phyloP scores from a whole-genome alignment of 2,113 vertebrate species.

The Campylomormyrus numenius region DNA sequence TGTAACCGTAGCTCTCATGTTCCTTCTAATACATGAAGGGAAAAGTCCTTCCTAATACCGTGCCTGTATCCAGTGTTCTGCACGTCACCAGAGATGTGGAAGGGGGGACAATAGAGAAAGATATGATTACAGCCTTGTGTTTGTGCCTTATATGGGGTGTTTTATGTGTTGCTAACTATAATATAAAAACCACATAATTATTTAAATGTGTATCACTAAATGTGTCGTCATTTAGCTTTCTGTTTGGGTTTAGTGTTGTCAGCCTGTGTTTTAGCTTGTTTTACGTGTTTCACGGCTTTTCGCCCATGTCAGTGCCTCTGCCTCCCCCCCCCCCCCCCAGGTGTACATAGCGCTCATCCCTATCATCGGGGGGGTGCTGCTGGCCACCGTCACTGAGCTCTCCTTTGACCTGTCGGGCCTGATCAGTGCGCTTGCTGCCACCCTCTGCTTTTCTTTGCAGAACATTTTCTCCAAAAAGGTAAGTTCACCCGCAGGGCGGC shows the following conservation, averaged over 20 bases:
- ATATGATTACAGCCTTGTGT: not conserved
- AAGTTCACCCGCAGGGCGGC: not conserved
- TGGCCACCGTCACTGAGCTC: conserved; percentile 87
- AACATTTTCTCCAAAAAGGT: conserved; percentile 99
- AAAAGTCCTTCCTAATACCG: not conserved
- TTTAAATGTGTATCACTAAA: not conserved
- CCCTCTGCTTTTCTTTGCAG: conserved; percentile 94
- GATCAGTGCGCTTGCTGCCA: conserved; percentile 89
- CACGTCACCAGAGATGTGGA: not conserved
- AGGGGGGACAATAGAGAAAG: not conserved
- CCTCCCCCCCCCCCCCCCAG: conserved; percentile 41
- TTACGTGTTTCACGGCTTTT: too few relatives aligned
- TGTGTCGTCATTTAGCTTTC: not conserved
- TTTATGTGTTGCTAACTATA: not conserved
- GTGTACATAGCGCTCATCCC: conserved; percentile 92
- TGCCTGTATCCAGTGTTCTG: not conserved
- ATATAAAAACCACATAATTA: not conserved
- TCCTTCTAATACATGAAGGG: not conserved
- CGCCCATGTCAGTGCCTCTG: not conserved
- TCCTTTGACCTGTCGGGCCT: conserved; percentile 91
- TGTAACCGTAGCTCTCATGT: not conserved
- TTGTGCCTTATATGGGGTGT: not conserved
- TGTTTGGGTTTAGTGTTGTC: not conserved
- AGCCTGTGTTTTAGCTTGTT: not conserved
- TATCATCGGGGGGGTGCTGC: conserved; percentile 89